These are phyloP conservation scores for Mythimna impura DNA, from an alignment of 2,888 invertebrate genomes.

Conservation along the genomic window DNA sequence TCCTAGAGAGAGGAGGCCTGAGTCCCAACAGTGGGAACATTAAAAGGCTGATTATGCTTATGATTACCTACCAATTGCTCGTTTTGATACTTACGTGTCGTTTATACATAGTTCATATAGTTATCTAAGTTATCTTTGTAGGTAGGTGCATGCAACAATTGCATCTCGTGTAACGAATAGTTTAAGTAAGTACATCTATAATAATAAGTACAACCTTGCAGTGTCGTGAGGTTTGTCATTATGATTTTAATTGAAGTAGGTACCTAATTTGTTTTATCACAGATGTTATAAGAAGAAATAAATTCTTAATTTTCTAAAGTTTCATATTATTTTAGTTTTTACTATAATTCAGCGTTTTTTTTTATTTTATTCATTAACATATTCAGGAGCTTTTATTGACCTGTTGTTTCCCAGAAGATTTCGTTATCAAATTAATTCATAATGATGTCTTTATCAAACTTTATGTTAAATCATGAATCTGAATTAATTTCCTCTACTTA, in stretches of 20 bases:
- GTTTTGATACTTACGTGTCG: background rate
- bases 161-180: constrained; percentile 12
- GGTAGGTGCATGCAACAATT: background rate
- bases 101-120: background rate
- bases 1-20: no score
- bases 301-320: background rate
- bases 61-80: no score
- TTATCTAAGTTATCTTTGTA: background rate
- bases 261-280: constrained; percentile 10
- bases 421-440: constrained; percentile 20
- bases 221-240: constrained; percentile 42
- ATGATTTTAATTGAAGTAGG: constrained; percentile 4
- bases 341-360: background rate
- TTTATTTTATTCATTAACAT: background rate
- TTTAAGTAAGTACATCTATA: background rate
- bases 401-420: constrained; percentile 23
- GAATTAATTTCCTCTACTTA: constrained; percentile 26
- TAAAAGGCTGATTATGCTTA: no score
- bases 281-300: no score
- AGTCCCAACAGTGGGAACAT: no score
- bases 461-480: constrained; percentile 12
- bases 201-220: constrained; percentile 35
- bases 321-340: background rate
- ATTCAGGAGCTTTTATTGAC: constrained; percentile 12
- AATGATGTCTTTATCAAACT: background rate